Evolutionary conservation across 1,140 invertebrate species (phyloP), one percentile per base, ranked within the genome.

Genomic region (Kradibia gibbosae): DNA sequence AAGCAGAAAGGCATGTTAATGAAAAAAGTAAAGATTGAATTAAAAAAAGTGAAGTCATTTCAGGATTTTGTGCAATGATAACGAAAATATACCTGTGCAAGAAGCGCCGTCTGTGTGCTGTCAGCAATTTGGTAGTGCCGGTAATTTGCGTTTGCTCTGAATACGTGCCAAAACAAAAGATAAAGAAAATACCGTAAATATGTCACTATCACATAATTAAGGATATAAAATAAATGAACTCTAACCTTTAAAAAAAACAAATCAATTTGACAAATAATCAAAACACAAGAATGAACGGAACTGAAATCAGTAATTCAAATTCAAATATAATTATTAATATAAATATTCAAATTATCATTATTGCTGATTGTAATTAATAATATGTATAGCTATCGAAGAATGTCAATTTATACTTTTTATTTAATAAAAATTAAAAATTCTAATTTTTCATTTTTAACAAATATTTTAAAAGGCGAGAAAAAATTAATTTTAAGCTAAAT

Each of bases 71-170:
- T 80, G 78, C 87, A 86, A 89, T 83, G 84, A 88, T 88, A 87
- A 90, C 87, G 86, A 86, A 87, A 85, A 88, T 88, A 83, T 89
- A 91, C 90, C 90, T 91, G 90, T 91, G 90, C 90, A 91, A 90
- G 90, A 91, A 90, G 90, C 88, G 88, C 84, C 87, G 88, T 90
- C 90, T 91, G 89, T 89, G 89, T 91, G 90, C 88, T 90, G 90
- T 91, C 88, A 91, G 89, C 89, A 86, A 84, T 90, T 91, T 87
- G 90, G 90, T 90, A 91, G 87, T 90, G 89, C 86, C 86, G 90
- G 90, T 88, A 91, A 89, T 89, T 88, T 90, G 89, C 89, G 90
- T 87, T 91, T 91, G 90, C 88, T 90, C 90, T 91, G 88, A 91
- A 90, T 91, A 90, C 85, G 88, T 90, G 87, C 88, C 88, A 87